These are phyloP conservation scores for Therioaphis trifolii DNA, from an alignment of 2,888 invertebrate genomes.

Conservation along the genomic window DNA sequence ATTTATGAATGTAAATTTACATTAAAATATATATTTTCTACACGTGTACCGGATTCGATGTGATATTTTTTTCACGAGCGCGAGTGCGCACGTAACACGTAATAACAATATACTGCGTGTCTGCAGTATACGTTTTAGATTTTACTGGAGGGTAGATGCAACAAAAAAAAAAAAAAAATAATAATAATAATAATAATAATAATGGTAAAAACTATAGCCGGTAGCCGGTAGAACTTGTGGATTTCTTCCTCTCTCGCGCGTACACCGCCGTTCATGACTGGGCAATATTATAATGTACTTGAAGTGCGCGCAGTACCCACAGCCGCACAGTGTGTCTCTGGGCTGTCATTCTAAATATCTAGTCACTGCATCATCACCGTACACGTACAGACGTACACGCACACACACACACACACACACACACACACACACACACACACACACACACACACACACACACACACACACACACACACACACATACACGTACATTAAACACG, in stretches of 20 bases:
- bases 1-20: too few species aligned
- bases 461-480: not conserved
- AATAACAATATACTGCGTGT: not conserved
- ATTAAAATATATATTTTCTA: too few species aligned
- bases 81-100: not conserved
- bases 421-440: not conserved
- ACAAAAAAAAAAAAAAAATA: not conserved
- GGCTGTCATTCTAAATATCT: slow-evolving; percentile 59
- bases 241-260: slow-evolving; percentile 3
- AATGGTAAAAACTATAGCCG: slow-evolving; percentile 4
- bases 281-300: slow-evolving; percentile 56
- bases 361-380: slow-evolving; percentile 45
- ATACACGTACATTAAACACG: not conserved
- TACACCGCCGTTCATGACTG: slow-evolving; percentile 22
- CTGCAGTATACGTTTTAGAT: not conserved
- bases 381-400: not conserved
- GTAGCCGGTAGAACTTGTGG: slow-evolving; percentile 39
- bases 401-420: not conserved
- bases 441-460: not conserved
- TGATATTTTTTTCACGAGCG: not conserved
- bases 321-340: slow-evolving; percentile 39
- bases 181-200: not conserved
- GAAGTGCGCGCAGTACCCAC: slow-evolving; percentile 8
- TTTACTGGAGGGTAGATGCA: not conserved
- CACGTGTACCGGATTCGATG: too few species aligned